These are phyloP conservation scores for Aphaenogaster ashmeadi DNA, from an alignment of 1,140 invertebrate genomes.

Conservation along the genomic window DNA sequence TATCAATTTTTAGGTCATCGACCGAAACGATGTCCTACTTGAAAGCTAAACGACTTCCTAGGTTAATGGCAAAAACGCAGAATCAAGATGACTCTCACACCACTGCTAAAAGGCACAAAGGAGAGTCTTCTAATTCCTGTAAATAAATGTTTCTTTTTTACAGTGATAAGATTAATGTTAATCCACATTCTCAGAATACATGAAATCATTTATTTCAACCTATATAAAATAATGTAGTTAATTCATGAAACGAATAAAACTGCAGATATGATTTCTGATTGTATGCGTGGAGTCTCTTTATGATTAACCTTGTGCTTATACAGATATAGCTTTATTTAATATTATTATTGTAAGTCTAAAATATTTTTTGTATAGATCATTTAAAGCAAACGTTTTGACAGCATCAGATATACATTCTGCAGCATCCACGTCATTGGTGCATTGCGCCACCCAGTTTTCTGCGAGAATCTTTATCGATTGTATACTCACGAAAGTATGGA, in stretches of 20 bases:
- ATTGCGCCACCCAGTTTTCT: neutral
- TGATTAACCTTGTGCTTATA: constrained; percentile 16
- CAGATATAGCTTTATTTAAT: neutral
- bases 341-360: neutral
- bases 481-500: neutral
- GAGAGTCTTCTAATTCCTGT: constrained; percentile 84
- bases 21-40: constrained; percentile 82
- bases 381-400: neutral
- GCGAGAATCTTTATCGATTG: constrained; percentile 15
- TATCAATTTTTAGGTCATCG: constrained; percentile 75
- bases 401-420: constrained; percentile 14
- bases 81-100: constrained; percentile 79
- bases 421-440: constrained; percentile 27
- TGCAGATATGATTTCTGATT: constrained; percentile 58
- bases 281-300: constrained; percentile 12
- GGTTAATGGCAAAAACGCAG: constrained; percentile 81
- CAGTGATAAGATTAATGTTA: constrained; percentile 71
- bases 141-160: constrained; percentile 86
- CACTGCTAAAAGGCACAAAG: constrained; percentile 83
- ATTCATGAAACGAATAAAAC: constrained; percentile 75
- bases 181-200: constrained; percentile 66
- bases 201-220: constrained; percentile 77
- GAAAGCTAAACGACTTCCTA: constrained; percentile 84
- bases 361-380: neutral
- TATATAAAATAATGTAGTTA: constrained; percentile 82